These are phyloP conservation scores for Hypothenemus hampei DNA, from an alignment of 1,140 invertebrate genomes.

Conservation along the genomic window DNA sequence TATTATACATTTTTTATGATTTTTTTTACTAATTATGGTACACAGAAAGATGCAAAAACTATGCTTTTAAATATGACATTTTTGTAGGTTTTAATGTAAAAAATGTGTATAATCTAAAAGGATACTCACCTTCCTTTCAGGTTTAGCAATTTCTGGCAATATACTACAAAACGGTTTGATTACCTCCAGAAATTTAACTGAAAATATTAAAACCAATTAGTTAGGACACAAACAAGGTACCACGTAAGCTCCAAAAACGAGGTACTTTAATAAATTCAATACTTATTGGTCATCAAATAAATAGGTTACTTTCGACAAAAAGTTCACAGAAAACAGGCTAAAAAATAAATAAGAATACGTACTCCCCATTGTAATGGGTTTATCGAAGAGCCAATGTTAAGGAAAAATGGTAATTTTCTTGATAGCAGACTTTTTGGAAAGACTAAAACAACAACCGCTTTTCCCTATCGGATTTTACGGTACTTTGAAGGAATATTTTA, in stretches of 20 bases:
- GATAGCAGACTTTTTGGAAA: slow-evolving; percentile 49
- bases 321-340: slow-evolving; percentile 8
- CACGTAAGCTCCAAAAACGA: slow-evolving; percentile 17
- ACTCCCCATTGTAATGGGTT: slow-evolving; percentile 58
- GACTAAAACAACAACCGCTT: slow-evolving; percentile 30
- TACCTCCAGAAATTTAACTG: slow-evolving; percentile 99
- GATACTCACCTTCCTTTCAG: slow-evolving; percentile 88
- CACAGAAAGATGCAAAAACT: too few species aligned
- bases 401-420: slow-evolving; percentile 50
- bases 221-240: slow-evolving; percentile 4
- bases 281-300: not conserved
- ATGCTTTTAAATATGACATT: too few species aligned
- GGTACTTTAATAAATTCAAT: not conserved
- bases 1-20: too few species aligned
- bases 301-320: not conserved
- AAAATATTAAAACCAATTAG: slow-evolving; percentile 51
- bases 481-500: slow-evolving; percentile 45
- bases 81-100: too few species aligned
- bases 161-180: slow-evolving; percentile 99
- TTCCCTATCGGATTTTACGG: slow-evolving; percentile 51
- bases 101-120: too few species aligned
- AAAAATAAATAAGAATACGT: slow-evolving; percentile 49
- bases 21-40: too few species aligned
- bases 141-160: slow-evolving; percentile 98
- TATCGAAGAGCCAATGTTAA: slow-evolving; percentile 46